A percentile compares a stretch with the other conserved stretches of the same genome.
Evolutionary conservation across 2,888 invertebrate species (phyloP).

Genomic region (Andrena haemorrhoa): DNA sequence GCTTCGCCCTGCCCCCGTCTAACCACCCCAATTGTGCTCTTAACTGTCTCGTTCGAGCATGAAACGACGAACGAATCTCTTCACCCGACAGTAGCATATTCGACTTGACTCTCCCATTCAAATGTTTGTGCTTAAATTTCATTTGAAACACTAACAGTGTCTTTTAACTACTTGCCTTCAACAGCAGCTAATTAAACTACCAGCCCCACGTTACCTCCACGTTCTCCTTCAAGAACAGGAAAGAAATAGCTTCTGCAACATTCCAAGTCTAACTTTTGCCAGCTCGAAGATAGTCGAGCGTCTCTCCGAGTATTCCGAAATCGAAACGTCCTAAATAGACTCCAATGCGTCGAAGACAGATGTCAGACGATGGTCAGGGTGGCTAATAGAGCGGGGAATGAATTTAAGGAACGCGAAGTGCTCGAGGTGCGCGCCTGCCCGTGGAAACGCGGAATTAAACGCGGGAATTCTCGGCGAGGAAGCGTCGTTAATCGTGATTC

Average conservation of each 20-base stretch:
- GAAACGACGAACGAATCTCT: background rate
- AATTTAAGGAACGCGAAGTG: background rate
- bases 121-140: no score
- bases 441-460: slow-evolving; percentile 13
- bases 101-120: no score
- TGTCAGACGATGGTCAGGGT: background rate
- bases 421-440: background rate
- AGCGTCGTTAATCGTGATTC: slow-evolving; percentile 43
- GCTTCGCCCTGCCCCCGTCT: background rate
- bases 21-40: background rate
- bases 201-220: no score
- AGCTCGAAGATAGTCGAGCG: background rate
- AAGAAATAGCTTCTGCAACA: background rate
- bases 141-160: no score
- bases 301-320: background rate
- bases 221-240: no score
- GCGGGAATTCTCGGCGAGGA: background rate
- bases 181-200: no score
- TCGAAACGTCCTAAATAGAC: background rate
- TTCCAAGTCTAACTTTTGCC: background rate
- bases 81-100: no score
- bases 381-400: background rate
- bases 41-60: slow-evolving; percentile 1
- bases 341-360: background rate
- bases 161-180: no score